phyloP scores from a whole-genome alignment of 2,113 vertebrate species.

The Phaethornis superciliosus region DNA sequence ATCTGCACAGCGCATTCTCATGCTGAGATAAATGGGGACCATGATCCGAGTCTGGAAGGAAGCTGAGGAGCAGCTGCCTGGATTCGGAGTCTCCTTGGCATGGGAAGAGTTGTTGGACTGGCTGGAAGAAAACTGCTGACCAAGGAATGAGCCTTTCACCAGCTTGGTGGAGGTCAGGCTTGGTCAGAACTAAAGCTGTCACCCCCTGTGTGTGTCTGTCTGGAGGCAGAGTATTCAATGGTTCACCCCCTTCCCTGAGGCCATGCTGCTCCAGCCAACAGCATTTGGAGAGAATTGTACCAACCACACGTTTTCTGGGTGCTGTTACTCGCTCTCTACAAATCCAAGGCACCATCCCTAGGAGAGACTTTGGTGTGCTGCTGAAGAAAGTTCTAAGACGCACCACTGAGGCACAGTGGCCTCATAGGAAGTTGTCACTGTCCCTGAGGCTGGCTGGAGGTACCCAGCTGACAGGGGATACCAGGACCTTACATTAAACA shows the following conservation, averaged over 20 bases:
- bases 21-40: not conserved
- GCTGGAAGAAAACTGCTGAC: not conserved
- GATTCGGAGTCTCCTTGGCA: not conserved
- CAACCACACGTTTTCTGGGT: not conserved
- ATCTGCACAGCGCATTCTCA: not conserved
- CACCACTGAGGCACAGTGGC: fast-evolving
- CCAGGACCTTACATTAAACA: not conserved
- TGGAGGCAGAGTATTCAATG: not conserved
- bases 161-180: not conserved
- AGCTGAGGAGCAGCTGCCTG: not conserved
- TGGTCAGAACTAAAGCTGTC: not conserved
- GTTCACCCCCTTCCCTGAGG: not conserved
- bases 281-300: not conserved
- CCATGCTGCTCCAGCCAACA: not conserved
- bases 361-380: not conserved
- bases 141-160: not conserved
- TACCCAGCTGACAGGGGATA: not conserved
- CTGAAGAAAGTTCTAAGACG: not conserved
- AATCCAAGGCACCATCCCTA: not conserved
- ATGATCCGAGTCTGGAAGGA: not conserved
- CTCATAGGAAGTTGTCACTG: no score
- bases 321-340: not conserved
- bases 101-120: not conserved
- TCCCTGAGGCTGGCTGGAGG: not conserved
- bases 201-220: fast-evolving